Conservation (phyloP, 2,888 invertebrate genomes). For the Ichneumoninae sp. region DNA sequence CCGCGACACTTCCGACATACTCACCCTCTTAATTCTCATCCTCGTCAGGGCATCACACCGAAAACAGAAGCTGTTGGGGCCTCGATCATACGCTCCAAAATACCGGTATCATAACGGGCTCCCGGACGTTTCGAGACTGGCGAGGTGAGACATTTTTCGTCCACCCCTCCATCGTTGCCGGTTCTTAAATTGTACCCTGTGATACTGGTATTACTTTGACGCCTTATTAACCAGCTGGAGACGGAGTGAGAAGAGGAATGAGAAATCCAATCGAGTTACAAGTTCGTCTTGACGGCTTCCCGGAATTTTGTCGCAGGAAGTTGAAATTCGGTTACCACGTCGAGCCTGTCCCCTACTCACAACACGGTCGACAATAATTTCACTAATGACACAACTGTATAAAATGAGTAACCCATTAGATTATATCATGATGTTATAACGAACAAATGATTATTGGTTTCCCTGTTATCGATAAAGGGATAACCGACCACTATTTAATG, state of each 20-base stretch:
- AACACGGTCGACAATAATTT: not conserved
- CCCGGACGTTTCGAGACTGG: conserved; percentile 24
- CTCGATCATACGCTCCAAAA: conserved; percentile 59
- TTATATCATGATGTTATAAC: too few species aligned
- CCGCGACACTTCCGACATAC: conserved; percentile 29
- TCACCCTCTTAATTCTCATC: conserved; percentile 53
- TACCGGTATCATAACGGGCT: conserved; percentile 76
- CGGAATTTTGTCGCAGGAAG: not conserved
- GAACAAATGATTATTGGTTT: too few species aligned
- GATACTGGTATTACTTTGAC: conserved; percentile 42
- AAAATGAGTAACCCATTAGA: not conserved
- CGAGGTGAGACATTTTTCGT: conserved; percentile 31
- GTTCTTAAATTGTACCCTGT: conserved; percentile 54
- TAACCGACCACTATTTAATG: too few species aligned
- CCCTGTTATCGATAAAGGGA: too few species aligned
- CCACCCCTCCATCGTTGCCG: conserved; percentile 17
- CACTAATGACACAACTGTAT: not conserved
- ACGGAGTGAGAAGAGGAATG: not conserved
- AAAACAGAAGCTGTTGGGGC: conserved; percentile 78
- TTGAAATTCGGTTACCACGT: not conserved
- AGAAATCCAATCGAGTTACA: not conserved
- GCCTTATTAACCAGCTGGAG: conserved; percentile 45
- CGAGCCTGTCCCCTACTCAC: not conserved
- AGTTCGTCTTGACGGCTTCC: not conserved
- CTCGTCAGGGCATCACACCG: conserved; percentile 72